phyloP scores from a whole-genome alignment of 2,113 vertebrate species.

The Psephotus haematonotus region DNA sequence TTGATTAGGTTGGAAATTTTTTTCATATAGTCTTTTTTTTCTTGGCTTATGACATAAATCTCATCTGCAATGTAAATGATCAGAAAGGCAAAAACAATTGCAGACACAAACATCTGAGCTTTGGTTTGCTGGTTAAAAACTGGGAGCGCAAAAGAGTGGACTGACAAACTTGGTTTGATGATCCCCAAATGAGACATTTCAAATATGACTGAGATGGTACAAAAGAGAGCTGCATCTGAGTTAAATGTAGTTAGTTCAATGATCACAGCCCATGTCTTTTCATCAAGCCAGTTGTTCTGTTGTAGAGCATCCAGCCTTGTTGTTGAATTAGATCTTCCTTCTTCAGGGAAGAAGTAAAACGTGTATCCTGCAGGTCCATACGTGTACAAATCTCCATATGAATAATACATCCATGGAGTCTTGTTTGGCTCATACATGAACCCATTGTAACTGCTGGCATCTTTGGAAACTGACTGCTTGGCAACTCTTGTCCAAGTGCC shows the following conservation, averaged over 20 bases:
- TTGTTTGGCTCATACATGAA: conserved; percentile 48
- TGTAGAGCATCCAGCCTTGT: conserved; percentile 7
- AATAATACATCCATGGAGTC: conserved; percentile 42
- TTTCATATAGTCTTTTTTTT: conserved; percentile 26
- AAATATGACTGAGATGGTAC: background rate
- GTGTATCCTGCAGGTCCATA: conserved; percentile 68
- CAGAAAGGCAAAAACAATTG: conserved; percentile 27
- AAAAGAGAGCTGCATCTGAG: background rate
- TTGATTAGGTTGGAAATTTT: conserved; percentile 37
- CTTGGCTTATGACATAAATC: background rate
- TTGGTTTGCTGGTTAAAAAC: background rate
- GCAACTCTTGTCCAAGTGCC: conserved; percentile 24
- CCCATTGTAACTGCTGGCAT: background rate
- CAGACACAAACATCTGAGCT: background rate
- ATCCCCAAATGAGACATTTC: conserved; percentile 16
- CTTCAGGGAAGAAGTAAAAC: conserved; percentile 62
- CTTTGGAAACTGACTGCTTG: background rate
- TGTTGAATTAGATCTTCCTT: conserved; percentile 41
- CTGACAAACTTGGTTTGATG: conserved; percentile 40
- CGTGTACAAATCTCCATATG: conserved; percentile 24
- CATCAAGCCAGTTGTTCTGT: background rate
- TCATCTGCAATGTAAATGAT: background rate
- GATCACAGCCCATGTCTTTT: background rate
- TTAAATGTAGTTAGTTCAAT: background rate
- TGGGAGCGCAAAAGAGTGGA: conserved; percentile 54